A percentile compares a stretch with the other conserved stretches of the same genome.
Evolutionary conservation across 2,113 vertebrate genomes (phyloP).

Genomic region (Oreochromis tanganicae): DNA sequence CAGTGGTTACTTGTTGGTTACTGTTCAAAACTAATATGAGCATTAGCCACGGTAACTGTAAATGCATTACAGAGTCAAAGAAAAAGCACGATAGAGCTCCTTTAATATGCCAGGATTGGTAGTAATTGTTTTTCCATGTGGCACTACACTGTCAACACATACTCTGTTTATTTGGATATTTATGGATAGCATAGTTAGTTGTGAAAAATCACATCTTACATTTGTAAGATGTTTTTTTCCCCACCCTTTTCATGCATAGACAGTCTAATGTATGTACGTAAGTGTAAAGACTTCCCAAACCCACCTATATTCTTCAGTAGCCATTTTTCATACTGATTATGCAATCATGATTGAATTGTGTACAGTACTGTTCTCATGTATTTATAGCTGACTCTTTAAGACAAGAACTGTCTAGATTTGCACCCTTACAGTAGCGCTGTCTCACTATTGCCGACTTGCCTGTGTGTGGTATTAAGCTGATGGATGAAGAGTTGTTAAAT

Average conservation of each 20-base stretch:
- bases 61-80: rapidly evolving
- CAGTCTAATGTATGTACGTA: not conserved
- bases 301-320: rapidly evolving
- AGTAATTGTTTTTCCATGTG: rapidly evolving
- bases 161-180: not conserved
- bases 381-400: not conserved
- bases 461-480: not conserved
- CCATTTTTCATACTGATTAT: not conserved
- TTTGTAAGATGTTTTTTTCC: no score
- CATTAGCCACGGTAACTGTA: not conserved
- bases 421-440: not conserved
- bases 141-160: not conserved
- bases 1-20: not conserved
- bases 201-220: no score
- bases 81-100: not conserved
- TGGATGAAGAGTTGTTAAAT: not conserved
- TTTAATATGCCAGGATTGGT: not conserved
- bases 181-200: not conserved
- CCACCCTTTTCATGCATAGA: not conserved
- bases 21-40: not conserved
- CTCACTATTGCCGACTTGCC: not conserved
- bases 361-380: not conserved
- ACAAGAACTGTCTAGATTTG: not conserved
- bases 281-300: not conserved
- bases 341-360: not conserved